These are phyloP conservation scores for Thera britannica DNA, from an alignment of 2,888 invertebrate genomes.

Conservation along the genomic window DNA sequence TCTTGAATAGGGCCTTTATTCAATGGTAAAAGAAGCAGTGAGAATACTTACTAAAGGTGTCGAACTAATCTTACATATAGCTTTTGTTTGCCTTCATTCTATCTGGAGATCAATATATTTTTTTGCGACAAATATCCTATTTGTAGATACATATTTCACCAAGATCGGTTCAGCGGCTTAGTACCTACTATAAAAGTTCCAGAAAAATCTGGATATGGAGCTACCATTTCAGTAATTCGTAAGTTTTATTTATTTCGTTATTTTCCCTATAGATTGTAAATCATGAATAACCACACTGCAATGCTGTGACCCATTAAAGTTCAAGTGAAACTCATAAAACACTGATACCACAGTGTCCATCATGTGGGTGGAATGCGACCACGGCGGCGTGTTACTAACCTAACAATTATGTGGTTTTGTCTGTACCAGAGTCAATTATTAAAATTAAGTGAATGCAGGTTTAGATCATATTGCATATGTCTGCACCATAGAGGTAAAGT, in stretches of 20 bases:
- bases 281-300: background rate
- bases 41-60: too few species aligned
- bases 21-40: too few species aligned
- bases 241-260: background rate
- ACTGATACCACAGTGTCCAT: slow-evolving; percentile 35
- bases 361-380: slow-evolving; percentile 49
- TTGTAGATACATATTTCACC: background rate
- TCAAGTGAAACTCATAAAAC: slow-evolving; percentile 36
- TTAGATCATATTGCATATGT: background rate
- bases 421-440: background rate
- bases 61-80: too few species aligned
- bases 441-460: background rate
- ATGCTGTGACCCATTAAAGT: slow-evolving; percentile 10
- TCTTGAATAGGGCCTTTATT: too few species aligned
- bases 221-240: too few species aligned
- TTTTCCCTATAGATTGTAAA: background rate
- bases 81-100: background rate
- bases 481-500: slow-evolving; percentile 15
- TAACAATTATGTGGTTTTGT: slow-evolving; percentile 12
- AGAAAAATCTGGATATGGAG: too few species aligned
- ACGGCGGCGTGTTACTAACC: slow-evolving; percentile 45
- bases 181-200: too few species aligned
- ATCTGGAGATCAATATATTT: background rate
- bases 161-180: background rate
- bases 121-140: background rate